These are phyloP conservation scores for Merops nubicus DNA, from an alignment of 2,113 vertebrate genomes.

Conservation along the genomic window DNA sequence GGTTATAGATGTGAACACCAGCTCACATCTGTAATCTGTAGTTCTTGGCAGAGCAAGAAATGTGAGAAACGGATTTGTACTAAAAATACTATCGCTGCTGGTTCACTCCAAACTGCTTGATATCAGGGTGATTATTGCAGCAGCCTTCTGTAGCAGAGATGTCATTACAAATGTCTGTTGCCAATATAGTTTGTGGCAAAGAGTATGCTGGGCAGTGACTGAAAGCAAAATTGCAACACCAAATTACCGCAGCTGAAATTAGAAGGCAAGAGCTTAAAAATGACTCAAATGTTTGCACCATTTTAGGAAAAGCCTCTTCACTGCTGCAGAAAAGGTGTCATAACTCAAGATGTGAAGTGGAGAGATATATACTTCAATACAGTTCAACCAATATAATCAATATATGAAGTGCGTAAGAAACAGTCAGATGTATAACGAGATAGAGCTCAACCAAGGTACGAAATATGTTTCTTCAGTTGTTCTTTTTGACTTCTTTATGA, in stretches of 20 bases:
- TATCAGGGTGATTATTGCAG: not conserved
- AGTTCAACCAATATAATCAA: not conserved
- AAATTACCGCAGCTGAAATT: not conserved
- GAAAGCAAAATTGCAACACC: not conserved
- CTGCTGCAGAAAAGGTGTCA: not conserved
- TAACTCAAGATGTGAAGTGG: not conserved
- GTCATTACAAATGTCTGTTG: not conserved
- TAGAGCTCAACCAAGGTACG: not conserved
- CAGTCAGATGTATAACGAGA: not conserved
- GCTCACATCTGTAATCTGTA: not conserved
- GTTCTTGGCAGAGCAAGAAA: not conserved
- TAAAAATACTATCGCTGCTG: not conserved
- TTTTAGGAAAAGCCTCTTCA: not conserved
- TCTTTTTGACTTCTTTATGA: not conserved
- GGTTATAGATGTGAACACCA: not conserved
- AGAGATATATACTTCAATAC: not conserved
- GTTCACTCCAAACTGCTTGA: not conserved
- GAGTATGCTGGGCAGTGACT: not conserved
- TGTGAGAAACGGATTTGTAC: not conserved
- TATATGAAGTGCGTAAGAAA: not conserved
- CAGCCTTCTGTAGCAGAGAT: not conserved
- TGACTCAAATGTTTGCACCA: not conserved
- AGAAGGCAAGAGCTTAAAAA: not conserved
- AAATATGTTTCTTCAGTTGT: not conserved
- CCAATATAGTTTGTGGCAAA: not conserved